Conservation (phyloP, 1,140 invertebrate genomes). For the Venturia canescens region DNA sequence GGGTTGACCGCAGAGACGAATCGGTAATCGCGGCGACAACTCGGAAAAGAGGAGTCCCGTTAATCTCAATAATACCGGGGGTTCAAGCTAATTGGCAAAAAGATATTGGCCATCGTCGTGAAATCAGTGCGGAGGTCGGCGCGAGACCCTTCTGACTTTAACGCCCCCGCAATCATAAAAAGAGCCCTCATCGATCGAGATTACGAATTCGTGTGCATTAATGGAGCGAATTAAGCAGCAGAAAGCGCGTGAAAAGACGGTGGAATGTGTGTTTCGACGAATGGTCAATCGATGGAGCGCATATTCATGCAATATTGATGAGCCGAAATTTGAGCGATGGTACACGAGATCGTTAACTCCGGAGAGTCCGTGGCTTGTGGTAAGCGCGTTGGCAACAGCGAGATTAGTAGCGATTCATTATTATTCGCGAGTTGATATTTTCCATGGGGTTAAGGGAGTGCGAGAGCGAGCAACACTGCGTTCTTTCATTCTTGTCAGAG, state of each 20-base stretch:
- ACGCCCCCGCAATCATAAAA: neutral
- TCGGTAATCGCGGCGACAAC: too few species aligned
- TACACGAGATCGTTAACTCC: neutral
- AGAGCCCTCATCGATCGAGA: neutral
- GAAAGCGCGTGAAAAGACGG: neutral
- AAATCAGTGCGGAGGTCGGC: neutral
- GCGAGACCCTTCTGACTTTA: neutral
- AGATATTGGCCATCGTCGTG: neutral
- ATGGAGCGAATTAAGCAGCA: neutral
- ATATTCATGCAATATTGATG: neutral
- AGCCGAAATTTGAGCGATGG: neutral
- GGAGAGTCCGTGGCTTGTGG: neutral
- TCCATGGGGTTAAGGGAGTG: conserved; percentile 48
- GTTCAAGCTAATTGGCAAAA: neutral
- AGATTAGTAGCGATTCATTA: conserved; percentile 1
- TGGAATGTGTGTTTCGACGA: neutral
- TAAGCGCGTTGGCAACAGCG: neutral
- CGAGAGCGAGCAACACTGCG: conserved; percentile 36
- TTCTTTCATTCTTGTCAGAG: conserved; percentile 20
- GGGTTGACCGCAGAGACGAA: too few species aligned
- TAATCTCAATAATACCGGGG: neutral
- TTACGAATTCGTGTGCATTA: neutral
- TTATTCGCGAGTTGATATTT: neutral
- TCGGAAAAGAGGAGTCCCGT: neutral
- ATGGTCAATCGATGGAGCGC: neutral